Evolutionary conservation across 2,888 invertebrate species (phyloP).

Genomic region (Drymonia ruficornis): DNA sequence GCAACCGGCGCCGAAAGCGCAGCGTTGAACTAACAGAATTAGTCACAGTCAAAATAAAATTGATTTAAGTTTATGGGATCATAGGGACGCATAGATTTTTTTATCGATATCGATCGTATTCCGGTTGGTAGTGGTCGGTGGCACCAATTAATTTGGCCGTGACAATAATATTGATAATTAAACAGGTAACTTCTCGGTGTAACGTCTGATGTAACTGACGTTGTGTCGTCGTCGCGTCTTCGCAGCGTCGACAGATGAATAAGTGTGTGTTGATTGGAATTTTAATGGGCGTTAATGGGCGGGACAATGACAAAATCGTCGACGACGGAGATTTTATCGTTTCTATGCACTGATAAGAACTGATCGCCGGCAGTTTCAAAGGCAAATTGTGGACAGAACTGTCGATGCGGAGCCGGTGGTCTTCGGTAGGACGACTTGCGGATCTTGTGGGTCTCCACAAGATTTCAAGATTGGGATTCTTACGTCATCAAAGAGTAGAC

Average conservation of each 20-base stretch:
- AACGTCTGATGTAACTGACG: conserved; percentile 54
- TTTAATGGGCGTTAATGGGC: conserved; percentile 82
- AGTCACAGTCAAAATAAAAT: conserved; percentile 70
- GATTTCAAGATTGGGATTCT: conserved; percentile 3
- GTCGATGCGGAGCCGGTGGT: conserved; percentile 61
- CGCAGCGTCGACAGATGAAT: conserved; percentile 72
- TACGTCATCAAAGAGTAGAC: conserved; percentile 2
- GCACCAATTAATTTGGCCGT: conserved; percentile 42
- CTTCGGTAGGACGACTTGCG: conserved; percentile 23
- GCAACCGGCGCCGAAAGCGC: conserved; percentile 64
- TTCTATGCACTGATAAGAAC: conserved; percentile 72
- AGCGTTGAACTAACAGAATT: conserved; percentile 74
- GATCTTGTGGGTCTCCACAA: conserved; percentile 11
- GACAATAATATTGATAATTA: conserved; percentile 57
- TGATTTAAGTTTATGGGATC: conserved; percentile 57
- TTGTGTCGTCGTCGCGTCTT: conserved; percentile 31
- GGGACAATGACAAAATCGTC: conserved; percentile 81
- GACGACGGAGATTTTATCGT: conserved; percentile 73
- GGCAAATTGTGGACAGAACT: conserved; percentile 74
- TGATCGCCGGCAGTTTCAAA: conserved; percentile 78
- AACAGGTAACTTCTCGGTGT: conserved; percentile 67
- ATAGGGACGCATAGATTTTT: conserved; percentile 50
- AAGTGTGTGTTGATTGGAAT: conserved; percentile 81
- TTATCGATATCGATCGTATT: conserved; percentile 40
- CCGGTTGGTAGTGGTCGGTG: conserved; percentile 33